phyloP scores from a whole-genome alignment of 2,797 vertebrate species.

The Acridotheres tristis region DNA sequence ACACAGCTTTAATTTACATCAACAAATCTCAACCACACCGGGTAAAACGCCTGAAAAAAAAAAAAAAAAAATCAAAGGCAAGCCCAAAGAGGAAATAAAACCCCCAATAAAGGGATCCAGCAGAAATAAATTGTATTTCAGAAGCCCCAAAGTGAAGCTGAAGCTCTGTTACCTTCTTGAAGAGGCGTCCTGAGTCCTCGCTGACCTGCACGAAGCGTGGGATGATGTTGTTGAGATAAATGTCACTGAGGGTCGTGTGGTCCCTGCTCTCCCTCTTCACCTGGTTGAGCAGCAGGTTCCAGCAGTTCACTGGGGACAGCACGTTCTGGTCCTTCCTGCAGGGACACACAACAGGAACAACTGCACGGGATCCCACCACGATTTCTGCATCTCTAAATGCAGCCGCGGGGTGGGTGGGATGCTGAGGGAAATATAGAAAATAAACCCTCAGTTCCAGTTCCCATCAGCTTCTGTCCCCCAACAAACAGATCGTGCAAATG shows the following conservation, averaged over 20 bases:
- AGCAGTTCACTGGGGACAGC: slow-evolving; percentile 94
- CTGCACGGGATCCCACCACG: rapidly evolving
- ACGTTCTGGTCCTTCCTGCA: slow-evolving; percentile 93
- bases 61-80: neutral
- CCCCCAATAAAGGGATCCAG: no score
- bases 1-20: neutral
- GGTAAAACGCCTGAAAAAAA: neutral
- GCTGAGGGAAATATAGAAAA: neutral
- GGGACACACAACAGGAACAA: neutral
- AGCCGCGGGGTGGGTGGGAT: rapidly evolving
- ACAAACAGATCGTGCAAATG: neutral
- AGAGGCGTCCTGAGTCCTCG: slow-evolving; percentile 95
- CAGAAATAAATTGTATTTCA: neutral
- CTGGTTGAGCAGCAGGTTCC: slow-evolving; percentile 95
- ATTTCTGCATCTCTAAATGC: rapidly evolving
- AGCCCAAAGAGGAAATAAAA: neutral
- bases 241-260: slow-evolving; percentile 96
- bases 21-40: neutral
- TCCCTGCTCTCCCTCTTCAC: slow-evolving; percentile 97
- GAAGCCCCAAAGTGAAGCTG: rapidly evolving
- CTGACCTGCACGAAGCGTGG: slow-evolving; percentile 97
- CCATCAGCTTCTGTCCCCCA: neutral
- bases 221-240: slow-evolving; percentile 99
- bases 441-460: rapidly evolving
- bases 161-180: slow-evolving; percentile 82